Base-by-base conservation (phyloP, 2,888 invertebrate species). In the Anorthoa munda region DNA sequence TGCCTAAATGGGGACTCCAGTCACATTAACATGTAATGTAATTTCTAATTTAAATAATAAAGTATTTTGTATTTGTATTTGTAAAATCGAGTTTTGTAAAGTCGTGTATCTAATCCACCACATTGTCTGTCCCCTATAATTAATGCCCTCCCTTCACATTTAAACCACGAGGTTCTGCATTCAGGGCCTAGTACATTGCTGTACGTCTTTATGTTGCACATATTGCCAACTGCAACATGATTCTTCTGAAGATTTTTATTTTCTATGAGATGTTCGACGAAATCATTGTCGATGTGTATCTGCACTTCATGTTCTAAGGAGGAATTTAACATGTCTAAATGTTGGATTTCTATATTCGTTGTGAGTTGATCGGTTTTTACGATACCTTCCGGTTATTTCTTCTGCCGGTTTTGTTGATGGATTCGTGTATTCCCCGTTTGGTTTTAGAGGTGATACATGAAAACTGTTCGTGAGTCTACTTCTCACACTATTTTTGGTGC, bases 391-490 rank as follows among this genome's bases (percentile, higher is more conserved):
- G 61, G 23, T 61, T 48, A 23, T 61, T 23, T 23, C 17, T 48
- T 61, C 48, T 48, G 48, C 61, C 48, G 13, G 61, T 58, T 58
- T 26, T 31, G 39, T 18, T 17, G 39, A 48, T 61, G 46, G 4
- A 12, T 48, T 61, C 48, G n/a, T 23, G 46, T n/a, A n/a, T 45
- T 39, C 9, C 18, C 17, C 51, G 15, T 31, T 64, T 2, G 39
- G 51, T 39, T 65, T 65, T 39, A 21, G 64, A 5, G 51, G 39
- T 12, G 53, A 39, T 4, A 39, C 15, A 2, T 15, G 64, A 53
- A 65, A 65, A 39, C 64, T 65, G 23, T 65, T 39, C 18, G 64
- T 53, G 39, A 65, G 64, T 15, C 64, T 5, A 15, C 64, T 51
- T 53, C 53, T 17, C 11, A 21, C 64, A 53, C 63, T 64, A 5